Evolutionary conservation across 2,888 invertebrate species (phyloP).

Genomic region (Formica aserva): DNA sequence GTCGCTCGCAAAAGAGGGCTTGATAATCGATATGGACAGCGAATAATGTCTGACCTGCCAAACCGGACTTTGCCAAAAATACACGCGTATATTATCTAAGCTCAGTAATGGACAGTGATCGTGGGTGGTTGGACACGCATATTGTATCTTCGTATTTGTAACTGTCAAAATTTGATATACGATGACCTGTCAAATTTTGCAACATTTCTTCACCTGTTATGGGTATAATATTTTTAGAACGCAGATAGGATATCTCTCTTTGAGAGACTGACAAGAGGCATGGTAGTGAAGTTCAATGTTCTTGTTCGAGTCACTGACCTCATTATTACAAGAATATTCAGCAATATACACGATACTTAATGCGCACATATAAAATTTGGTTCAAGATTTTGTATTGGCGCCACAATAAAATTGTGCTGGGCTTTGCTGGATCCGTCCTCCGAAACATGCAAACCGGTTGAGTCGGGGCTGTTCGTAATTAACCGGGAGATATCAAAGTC

Average conservation of each 20-base stretch:
- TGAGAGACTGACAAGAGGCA: neutral
- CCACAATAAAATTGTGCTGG: constrained; percentile 59
- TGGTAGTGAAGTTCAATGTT: constrained; percentile 35
- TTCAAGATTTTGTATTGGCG: constrained; percentile 57
- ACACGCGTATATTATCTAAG: constrained; percentile 56
- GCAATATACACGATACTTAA: constrained; percentile 11
- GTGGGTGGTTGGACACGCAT: constrained; percentile 1
- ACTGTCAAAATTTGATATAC: neutral
- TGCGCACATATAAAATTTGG: constrained; percentile 59
- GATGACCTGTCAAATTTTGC: neutral
- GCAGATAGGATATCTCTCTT: neutral
- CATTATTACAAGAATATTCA: constrained; percentile 14
- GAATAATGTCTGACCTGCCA: constrained; percentile 74
- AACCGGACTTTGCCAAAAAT: constrained; percentile 81
- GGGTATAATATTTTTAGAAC: neutral
- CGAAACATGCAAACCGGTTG: constrained; percentile 72
- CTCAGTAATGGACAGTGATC: neutral
- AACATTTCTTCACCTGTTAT: constrained; percentile 5
- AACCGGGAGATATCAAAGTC: constrained; percentile 51
- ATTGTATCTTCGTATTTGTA: neutral
- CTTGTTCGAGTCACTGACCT: constrained; percentile 3
- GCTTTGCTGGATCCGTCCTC: constrained; percentile 40
- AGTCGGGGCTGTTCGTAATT: constrained; percentile 62
- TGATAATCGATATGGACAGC: constrained; percentile 76
- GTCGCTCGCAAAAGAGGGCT: constrained; percentile 38